Evolutionary conservation across 2,113 vertebrate species (phyloP).

Genomic region (Halcyon senegalensis): DNA sequence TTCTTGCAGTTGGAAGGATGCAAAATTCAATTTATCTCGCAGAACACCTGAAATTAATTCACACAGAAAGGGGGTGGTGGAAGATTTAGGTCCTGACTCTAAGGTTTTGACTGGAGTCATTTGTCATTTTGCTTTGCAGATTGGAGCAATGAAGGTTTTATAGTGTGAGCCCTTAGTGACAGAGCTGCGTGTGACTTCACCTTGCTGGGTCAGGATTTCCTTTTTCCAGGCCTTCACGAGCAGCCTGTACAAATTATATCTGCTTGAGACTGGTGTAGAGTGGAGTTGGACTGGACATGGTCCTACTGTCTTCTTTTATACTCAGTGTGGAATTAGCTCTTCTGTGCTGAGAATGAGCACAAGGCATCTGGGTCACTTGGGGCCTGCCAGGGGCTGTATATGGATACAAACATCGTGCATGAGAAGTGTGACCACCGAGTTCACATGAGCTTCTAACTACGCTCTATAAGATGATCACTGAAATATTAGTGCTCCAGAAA

Average conservation of each 20-base stretch:
- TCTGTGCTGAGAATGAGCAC: background rate
- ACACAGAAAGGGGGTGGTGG: background rate
- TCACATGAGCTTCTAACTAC: background rate
- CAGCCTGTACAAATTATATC: background rate
- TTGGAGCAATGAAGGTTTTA: slow-evolving; percentile 59
- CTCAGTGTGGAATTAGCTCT: background rate
- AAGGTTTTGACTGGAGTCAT: slow-evolving; percentile 63
- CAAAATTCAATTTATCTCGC: slow-evolving; percentile 60
- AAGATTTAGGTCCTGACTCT: slow-evolving; percentile 64
- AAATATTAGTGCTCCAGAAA: background rate
- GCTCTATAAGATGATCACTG: background rate
- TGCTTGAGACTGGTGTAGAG: background rate
- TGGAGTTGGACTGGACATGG: background rate
- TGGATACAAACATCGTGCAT: accelerated
- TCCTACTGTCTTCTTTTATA: background rate
- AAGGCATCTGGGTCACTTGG: background rate
- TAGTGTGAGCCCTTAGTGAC: slow-evolving; percentile 33
- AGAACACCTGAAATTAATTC: slow-evolving; percentile 66
- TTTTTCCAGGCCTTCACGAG: background rate
- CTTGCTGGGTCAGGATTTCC: background rate
- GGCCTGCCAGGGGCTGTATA: background rate
- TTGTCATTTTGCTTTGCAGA: slow-evolving; percentile 54
- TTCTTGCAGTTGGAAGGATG: slow-evolving; percentile 55
- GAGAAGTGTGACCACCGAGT: no score
- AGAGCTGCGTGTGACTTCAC: slow-evolving; percentile 25